Conservation (phyloP, 2,797 vertebrate species). For the Danio albolineatus region DNA sequence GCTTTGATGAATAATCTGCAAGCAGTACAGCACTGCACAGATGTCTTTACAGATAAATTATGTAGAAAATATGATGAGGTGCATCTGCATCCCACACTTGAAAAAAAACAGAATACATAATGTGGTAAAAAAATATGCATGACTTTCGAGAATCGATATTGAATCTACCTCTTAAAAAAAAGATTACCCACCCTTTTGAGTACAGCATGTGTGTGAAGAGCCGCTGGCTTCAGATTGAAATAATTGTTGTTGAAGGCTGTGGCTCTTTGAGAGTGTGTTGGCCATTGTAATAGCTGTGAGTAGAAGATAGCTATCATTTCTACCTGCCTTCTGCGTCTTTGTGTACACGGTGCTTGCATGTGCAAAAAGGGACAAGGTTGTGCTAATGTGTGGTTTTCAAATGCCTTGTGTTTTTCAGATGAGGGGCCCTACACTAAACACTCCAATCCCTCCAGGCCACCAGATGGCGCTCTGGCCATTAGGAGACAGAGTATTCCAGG, state of each 20-base stretch:
- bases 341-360: neutral
- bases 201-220: neutral
- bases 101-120: no score
- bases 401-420: conserved; percentile 85
- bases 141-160: no score
- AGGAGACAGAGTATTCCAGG: conserved; percentile 99
- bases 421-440: conserved; percentile 98
- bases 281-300: neutral
- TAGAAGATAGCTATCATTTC: neutral
- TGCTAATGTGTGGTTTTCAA: conserved; percentile 35
- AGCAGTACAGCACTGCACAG: no score
- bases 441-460: conserved; percentile 89
- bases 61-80: no score
- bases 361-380: neutral
- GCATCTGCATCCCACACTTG: no score
- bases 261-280: neutral
- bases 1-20: no score
- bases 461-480: conserved; percentile 95
- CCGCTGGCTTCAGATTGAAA: neutral
- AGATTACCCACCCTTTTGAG: no score
- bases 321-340: neutral
- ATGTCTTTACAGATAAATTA: no score
- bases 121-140: no score
- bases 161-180: no score
- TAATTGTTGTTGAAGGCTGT: conserved; percentile 3